Conservation (phyloP, 1,140 invertebrate species). For the Eciton burchellii region DNA sequence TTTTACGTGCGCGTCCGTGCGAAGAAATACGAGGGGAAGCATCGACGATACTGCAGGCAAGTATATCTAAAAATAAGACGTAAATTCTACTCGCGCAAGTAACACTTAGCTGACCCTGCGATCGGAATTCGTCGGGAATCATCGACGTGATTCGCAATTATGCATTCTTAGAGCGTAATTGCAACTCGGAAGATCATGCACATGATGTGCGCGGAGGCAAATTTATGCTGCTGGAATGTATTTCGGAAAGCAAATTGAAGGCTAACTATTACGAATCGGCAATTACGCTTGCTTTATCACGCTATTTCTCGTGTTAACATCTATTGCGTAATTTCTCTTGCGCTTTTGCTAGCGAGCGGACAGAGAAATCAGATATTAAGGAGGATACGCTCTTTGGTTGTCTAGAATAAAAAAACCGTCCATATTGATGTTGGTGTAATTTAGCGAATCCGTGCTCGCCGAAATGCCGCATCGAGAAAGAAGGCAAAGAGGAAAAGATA, state of each 20-base stretch:
- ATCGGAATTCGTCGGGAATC: not conserved
- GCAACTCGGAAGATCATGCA: too few relatives aligned
- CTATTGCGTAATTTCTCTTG: slow-evolving; percentile 31
- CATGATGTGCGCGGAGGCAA: not conserved
- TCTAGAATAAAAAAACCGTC: slow-evolving; percentile 12
- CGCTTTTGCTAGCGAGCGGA: not conserved
- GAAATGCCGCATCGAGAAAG: too few relatives aligned
- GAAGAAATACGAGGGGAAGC: not conserved
- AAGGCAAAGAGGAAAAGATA: too few relatives aligned
- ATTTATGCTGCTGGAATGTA: not conserved
- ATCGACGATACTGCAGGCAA: not conserved
- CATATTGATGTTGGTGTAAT: not conserved
- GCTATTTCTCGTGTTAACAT: not conserved
- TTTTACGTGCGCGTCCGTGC: not conserved
- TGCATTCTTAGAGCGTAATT: not conserved
- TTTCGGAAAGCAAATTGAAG: not conserved
- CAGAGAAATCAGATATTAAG: slow-evolving; percentile 3
- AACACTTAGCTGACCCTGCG: not conserved
- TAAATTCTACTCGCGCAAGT: not conserved
- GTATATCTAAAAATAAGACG: not conserved
- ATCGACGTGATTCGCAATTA: not conserved
- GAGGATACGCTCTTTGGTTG: not conserved
- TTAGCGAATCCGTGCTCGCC: slow-evolving; percentile 7
- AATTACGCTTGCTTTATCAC: not conserved
- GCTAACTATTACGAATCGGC: not conserved